These are phyloP conservation scores for Bacillus rossius DNA, from an alignment of 1,140 invertebrate genomes.

Conservation along the genomic window DNA sequence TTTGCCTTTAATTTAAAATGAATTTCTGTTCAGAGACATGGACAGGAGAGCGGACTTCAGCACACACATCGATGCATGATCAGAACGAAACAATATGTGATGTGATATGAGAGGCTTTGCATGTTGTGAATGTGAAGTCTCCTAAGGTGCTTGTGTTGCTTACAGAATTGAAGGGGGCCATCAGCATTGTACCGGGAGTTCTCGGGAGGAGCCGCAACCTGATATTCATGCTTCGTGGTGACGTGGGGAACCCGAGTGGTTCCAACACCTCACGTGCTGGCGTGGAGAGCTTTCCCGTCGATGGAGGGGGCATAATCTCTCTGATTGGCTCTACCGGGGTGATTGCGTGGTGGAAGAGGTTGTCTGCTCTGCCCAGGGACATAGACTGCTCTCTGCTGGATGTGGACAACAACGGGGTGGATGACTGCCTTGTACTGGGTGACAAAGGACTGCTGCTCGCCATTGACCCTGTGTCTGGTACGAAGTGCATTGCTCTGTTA, in stretches of 20 bases:
- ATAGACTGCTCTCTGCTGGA: slow-evolving; percentile 66
- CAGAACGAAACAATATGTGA: too few relatives aligned
- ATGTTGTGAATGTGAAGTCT: too few relatives aligned
- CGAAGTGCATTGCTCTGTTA: background rate
- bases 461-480: slow-evolving; percentile 60
- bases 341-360: slow-evolving; percentile 57
- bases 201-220: slow-evolving; percentile 56
- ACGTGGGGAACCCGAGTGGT: slow-evolving; percentile 42
- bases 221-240: slow-evolving; percentile 61
- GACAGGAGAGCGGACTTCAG: too few relatives aligned
- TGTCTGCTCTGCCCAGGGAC: slow-evolving; percentile 54
- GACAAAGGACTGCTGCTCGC: slow-evolving; percentile 58
- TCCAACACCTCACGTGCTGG: slow-evolving; percentile 32
- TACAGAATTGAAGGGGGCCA: slow-evolving; percentile 58
- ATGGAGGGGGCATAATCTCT: slow-evolving; percentile 51
- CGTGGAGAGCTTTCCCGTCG: slow-evolving; percentile 9
- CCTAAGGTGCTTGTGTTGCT: too few relatives aligned
- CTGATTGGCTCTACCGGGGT: slow-evolving; percentile 56
- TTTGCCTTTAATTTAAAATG: too few relatives aligned
- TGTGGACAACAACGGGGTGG: slow-evolving; percentile 58
- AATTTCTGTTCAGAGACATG: too few relatives aligned
- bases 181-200: slow-evolving; percentile 57
- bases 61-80: too few relatives aligned
- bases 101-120: too few relatives aligned
- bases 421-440: slow-evolving; percentile 66